These are phyloP conservation scores for Gobio occitaniae DNA, from an alignment of 2,797 vertebrate species.

Conservation along the genomic window DNA sequence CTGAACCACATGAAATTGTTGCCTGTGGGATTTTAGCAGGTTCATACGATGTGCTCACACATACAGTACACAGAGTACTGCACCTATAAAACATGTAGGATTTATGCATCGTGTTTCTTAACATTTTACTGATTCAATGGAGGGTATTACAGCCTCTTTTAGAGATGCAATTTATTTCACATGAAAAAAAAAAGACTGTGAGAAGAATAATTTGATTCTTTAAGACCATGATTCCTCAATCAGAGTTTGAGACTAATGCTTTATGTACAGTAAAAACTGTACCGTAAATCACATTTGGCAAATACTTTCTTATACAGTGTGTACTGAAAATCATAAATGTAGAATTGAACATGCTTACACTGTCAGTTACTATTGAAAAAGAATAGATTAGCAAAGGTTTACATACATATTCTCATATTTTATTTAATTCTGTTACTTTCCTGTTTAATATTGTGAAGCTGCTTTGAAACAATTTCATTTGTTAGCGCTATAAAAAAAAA, in stretches of 20 bases:
- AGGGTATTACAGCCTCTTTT: neutral
- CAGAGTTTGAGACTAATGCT: neutral
- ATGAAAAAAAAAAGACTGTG: neutral
- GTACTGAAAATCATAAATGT: neutral
- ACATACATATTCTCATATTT: neutral
- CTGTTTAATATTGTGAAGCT: neutral
- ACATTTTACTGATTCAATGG: neutral
- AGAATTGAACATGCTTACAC: no score
- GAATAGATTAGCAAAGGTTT: neutral
- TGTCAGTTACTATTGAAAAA: no score
- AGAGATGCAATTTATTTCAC: neutral
- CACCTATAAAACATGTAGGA: neutral
- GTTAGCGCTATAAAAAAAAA: neutral
- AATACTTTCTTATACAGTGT: neutral
- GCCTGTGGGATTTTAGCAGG: slow-evolving; percentile 18
- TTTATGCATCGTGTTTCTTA: neutral
- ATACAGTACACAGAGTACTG: neutral
- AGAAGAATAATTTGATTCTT: no score
- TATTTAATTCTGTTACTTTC: neutral
- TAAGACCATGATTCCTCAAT: no score
- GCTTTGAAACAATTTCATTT: neutral
- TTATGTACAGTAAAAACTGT: neutral
- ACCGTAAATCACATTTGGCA: neutral
- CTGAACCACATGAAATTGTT: slow-evolving; percentile 23
- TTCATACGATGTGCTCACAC: slow-evolving; percentile 10